Conservation (phyloP, 1,140 invertebrate species). For the Drosophila novamexicana region DNA sequence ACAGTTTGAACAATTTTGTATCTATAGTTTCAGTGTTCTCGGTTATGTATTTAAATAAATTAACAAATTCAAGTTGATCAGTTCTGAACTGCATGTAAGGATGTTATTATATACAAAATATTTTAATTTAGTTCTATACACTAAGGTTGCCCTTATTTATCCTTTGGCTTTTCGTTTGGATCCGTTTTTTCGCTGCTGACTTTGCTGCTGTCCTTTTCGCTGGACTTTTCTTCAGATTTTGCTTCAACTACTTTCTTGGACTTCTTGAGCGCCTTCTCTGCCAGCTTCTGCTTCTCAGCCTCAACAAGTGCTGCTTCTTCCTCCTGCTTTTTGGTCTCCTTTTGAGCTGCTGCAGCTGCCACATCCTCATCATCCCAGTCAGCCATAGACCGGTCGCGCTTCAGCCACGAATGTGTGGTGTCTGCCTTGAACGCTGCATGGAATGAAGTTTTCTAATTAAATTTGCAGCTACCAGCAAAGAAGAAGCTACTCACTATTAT, state of each 20-base stretch:
- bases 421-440: constrained; percentile 69
- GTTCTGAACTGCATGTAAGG: constrained; percentile 47
- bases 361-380: constrained; percentile 87
- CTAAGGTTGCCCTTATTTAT: constrained; percentile 44
- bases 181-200: constrained; percentile 20
- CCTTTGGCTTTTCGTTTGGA: constrained; percentile 47
- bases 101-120: constrained; percentile 45
- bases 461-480: constrained; percentile 84
- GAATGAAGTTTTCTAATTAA: constrained; percentile 59
- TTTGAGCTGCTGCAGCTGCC: constrained; percentile 67
- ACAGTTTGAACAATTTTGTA: background rate
- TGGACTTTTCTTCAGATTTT: constrained; percentile 30
- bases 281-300: constrained; percentile 70
- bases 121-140: constrained; percentile 13
- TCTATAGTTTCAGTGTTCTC: constrained; percentile 11
- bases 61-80: constrained; percentile 50
- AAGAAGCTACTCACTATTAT: constrained; percentile 72
- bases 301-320: constrained; percentile 60
- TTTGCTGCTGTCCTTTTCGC: constrained; percentile 20
- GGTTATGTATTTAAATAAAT: constrained; percentile 68
- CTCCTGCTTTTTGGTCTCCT: constrained; percentile 67
- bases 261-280: constrained; percentile 64
- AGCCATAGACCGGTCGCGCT: constrained; percentile 85
- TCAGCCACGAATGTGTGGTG: constrained; percentile 74
- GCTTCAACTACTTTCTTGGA: constrained; percentile 44